A percentile compares a stretch with the other conserved stretches of the same genome.
These are phyloP conservation scores for Macrotrachela quadricornifera DNA, from an alignment of 1,140 invertebrate species.

Conservation along the genomic window DNA sequence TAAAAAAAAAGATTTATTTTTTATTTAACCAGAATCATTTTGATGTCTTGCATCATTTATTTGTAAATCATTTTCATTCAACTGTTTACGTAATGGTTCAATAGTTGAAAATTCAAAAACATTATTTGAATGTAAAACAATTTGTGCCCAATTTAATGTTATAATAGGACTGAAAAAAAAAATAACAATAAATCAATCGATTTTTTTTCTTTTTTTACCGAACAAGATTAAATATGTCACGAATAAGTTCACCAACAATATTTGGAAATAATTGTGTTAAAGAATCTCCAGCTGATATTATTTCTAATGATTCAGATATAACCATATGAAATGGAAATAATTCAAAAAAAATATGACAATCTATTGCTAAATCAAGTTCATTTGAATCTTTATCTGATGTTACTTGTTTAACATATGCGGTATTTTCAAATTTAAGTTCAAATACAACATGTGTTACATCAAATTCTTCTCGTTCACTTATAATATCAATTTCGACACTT, in stretches of 20 bases:
- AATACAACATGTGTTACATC: constrained; percentile 81
- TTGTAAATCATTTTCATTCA: neutral
- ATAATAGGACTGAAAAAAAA: constrained; percentile 2
- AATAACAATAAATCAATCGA: constrained; percentile 6
- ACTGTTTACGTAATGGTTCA: constrained; percentile 38
- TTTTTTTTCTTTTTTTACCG: constrained; percentile 62
- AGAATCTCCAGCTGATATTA: constrained; percentile 59
- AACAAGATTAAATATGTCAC: constrained; percentile 65
- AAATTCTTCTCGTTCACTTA: constrained; percentile 58
- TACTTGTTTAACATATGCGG: constrained; percentile 35
- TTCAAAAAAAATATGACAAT: constrained; percentile 63
- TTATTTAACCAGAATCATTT: neutral
- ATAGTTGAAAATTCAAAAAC: constrained; percentile 79
- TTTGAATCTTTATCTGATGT: constrained; percentile 25
- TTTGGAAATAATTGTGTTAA: constrained; percentile 70
- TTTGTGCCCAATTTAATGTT: constrained; percentile 37
- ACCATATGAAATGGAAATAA: constrained; percentile 93
- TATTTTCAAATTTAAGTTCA: constrained; percentile 76
- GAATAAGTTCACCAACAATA: constrained; percentile 48
- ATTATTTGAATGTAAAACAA: constrained; percentile 74
- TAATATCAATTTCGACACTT: constrained; percentile 66
- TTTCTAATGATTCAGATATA: constrained; percentile 74
- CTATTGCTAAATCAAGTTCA: constrained; percentile 31
- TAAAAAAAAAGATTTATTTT: neutral
- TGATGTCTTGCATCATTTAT: neutral